Percentiles rank a stretch among this genome's conserved stretches.
Evolutionary conservation across 1,140 invertebrate species (phyloP).

Genomic region (Lepidurus apus): DNA sequence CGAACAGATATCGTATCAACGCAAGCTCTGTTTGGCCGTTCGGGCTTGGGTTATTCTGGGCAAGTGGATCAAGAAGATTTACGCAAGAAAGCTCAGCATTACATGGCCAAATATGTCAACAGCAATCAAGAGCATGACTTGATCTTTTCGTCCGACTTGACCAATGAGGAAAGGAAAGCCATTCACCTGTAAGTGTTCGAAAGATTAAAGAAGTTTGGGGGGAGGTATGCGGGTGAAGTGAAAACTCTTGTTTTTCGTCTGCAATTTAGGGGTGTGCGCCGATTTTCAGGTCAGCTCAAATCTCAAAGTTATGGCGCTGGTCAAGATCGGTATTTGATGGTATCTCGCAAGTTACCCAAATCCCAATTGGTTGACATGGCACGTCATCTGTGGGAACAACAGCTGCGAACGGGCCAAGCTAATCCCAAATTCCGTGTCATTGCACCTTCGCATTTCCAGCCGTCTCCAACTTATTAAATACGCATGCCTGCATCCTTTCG

Average conservation of each 20-base stretch:
- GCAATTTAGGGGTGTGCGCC: neutral
- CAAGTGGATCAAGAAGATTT: neutral
- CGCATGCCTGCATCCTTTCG: neutral
- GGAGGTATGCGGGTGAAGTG: no score
- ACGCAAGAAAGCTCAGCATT: conserved; percentile 9
- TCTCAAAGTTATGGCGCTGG: conserved; percentile 14
- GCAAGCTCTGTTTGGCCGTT: neutral
- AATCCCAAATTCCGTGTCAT: conserved; percentile 15
- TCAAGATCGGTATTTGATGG: conserved; percentile 21
- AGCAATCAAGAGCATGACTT: conserved; percentile 21
- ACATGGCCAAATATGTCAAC: conserved; percentile 18
- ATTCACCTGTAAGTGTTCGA: conserved; percentile 7
- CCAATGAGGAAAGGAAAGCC: neutral
- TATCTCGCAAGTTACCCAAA: conserved; percentile 8
- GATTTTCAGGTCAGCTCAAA: conserved; percentile 10
- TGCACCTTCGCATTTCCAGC: neutral
- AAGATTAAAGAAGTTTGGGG: neutral
- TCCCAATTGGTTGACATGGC: conserved; percentile 21
- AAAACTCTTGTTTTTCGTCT: neutral
- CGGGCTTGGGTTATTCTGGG: neutral
- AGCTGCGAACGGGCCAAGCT: neutral
- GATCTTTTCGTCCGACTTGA: conserved; percentile 10
- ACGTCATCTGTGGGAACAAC: conserved; percentile 12
- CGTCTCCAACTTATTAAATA: neutral
- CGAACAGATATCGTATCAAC: neutral